Conservation (phyloP, 2,797 vertebrate species). For the Sitta carolinensis region DNA sequence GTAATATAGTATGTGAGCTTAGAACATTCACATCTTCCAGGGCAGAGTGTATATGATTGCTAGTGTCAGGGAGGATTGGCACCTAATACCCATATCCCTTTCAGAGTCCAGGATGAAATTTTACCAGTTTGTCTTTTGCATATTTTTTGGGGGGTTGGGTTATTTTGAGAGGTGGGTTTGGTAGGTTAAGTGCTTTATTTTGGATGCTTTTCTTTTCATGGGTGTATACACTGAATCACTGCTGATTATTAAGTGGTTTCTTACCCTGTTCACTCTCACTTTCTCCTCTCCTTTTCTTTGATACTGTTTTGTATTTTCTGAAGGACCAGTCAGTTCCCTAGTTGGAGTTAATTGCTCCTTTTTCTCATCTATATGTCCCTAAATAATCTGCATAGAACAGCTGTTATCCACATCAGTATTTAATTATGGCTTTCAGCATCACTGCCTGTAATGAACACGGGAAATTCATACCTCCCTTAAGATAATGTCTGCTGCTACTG, state of each 20-base stretch:
- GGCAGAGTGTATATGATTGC: neutral
- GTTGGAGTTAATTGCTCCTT: neutral
- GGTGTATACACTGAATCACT: neutral
- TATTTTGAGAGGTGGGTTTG: neutral
- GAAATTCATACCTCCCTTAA: neutral
- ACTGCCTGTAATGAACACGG: neutral
- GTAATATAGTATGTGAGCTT: neutral
- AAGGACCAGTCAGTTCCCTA: neutral
- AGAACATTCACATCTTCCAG: neutral
- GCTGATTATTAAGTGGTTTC: neutral
- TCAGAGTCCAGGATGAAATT: neutral
- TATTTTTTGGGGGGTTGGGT: neutral
- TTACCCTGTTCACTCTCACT: neutral
- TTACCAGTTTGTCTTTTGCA: neutral
- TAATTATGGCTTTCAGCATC: neutral
- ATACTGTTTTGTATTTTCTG: neutral
- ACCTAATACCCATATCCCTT: neutral
- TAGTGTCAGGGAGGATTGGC: neutral
- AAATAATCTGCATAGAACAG: neutral
- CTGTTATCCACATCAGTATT: neutral
- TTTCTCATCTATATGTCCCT: neutral
- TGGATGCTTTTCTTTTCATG: neutral
- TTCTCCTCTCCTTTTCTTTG: neutral
- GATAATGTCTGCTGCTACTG: neutral
- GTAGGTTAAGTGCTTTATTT: neutral